Conservation (phyloP, 2,797 vertebrate species). For the Xyrichtys novacula region DNA sequence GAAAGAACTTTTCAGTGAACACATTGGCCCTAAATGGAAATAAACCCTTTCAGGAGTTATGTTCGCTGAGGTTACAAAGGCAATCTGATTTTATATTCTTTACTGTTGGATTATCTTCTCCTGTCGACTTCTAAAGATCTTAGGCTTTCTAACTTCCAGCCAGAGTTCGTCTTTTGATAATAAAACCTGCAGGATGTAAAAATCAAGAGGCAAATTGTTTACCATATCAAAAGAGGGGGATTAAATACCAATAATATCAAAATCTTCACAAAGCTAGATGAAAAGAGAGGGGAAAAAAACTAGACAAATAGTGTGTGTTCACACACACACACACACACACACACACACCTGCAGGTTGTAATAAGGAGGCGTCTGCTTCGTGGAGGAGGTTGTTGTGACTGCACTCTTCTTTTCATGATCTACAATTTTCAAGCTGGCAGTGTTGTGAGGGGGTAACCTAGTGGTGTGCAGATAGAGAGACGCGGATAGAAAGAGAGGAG, state of each 20-base stretch:
- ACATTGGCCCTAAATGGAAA: conserved; percentile 63
- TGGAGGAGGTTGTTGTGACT: conserved; percentile 85
- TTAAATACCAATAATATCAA: conserved; percentile 57
- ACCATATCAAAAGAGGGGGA: conserved; percentile 53
- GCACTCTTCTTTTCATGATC: conserved; percentile 74
- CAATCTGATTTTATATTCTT: conserved; percentile 36
- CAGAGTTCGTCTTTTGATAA: conserved; percentile 39
- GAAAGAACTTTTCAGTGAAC: conserved; percentile 60
- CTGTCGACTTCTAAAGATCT: conserved; percentile 16
- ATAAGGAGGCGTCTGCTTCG: conserved; percentile 73
- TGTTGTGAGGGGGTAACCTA: conserved; percentile 75
- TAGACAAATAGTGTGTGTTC: too few species aligned
- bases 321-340: neutral
- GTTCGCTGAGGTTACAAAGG: conserved; percentile 35
- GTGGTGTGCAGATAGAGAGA: conserved; percentile 52
- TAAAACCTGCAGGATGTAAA: conserved; percentile 36
- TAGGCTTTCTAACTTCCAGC: conserved; percentile 6
- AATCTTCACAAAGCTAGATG: conserved; percentile 63
- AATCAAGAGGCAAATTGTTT: conserved; percentile 53
- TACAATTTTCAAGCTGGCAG: conserved; percentile 88
- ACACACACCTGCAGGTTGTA: conserved; percentile 43
- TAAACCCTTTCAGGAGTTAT: conserved; percentile 47
- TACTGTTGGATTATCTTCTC: conserved; percentile 43
- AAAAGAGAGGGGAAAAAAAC: conserved; percentile 59
- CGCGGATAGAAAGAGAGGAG: conserved; percentile 14